These are phyloP conservation scores for Drosophila micromelanica DNA, from an alignment of 1,140 invertebrate species.

Conservation along the genomic window DNA sequence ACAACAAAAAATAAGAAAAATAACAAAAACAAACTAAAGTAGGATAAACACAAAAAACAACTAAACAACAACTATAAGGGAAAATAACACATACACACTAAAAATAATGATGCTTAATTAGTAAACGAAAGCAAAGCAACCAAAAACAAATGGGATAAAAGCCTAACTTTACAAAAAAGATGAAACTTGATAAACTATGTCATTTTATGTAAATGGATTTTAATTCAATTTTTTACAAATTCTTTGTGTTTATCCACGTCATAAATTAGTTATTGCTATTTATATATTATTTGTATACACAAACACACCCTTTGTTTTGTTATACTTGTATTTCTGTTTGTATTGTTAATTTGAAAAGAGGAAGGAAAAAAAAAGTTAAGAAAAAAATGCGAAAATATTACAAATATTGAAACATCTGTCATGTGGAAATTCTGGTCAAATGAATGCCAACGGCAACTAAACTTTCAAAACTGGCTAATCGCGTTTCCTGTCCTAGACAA, in stretches of 20 bases:
- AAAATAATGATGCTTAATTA: slow-evolving; percentile 72
- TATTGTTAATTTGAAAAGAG: slow-evolving; percentile 56
- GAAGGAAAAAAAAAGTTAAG: slow-evolving; percentile 18
- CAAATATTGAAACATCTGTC: slow-evolving; percentile 50
- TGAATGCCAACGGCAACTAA: slow-evolving; percentile 50
- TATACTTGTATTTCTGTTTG: slow-evolving; percentile 54
- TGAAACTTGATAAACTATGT: slow-evolving; percentile 23
- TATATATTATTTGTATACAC: slow-evolving; percentile 41
- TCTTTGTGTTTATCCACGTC: slow-evolving; percentile 57
- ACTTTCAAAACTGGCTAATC: slow-evolving; percentile 32
- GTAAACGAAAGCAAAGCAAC: slow-evolving; percentile 65
- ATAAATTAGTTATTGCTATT: slow-evolving; percentile 59
- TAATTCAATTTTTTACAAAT: slow-evolving; percentile 36
- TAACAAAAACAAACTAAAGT: slow-evolving; percentile 56
- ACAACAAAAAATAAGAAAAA: slow-evolving; percentile 24
- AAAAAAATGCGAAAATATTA: slow-evolving; percentile 40
- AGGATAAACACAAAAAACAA: slow-evolving; percentile 63
- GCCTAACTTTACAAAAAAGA: slow-evolving; percentile 23
- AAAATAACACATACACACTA: slow-evolving; percentile 38
- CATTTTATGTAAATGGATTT: slow-evolving; percentile 19
- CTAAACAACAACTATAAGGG: slow-evolving; percentile 21
- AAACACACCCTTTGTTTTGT: slow-evolving; percentile 40
- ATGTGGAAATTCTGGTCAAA: slow-evolving; percentile 74
- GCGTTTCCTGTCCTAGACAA: slow-evolving; percentile 43
- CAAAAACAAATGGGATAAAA: slow-evolving; percentile 54